Evolutionary conservation across 2,888 invertebrate genomes (phyloP).

Genomic region (Yponomeuta cagnagella): DNA sequence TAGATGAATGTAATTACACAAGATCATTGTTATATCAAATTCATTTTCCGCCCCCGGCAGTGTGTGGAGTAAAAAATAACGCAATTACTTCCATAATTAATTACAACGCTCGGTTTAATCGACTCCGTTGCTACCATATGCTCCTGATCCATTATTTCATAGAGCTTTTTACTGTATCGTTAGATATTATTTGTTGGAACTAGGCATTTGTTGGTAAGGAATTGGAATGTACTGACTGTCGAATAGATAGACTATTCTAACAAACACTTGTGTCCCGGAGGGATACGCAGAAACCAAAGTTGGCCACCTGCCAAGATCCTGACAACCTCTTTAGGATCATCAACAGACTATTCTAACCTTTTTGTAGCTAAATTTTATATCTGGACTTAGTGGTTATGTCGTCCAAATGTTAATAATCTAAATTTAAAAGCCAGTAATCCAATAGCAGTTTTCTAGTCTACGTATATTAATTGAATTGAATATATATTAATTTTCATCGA

Average conservation of each 20-base stretch:
- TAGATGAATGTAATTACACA: slow-evolving; percentile 53
- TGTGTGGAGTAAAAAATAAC: slow-evolving; percentile 49
- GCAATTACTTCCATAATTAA: slow-evolving; percentile 67
- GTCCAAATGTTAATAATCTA: no score
- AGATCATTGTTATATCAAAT: slow-evolving; percentile 51
- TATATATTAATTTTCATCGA: not conserved
- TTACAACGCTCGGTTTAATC: slow-evolving; percentile 49
- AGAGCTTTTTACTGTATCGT: slow-evolving; percentile 40
- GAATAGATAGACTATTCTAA: no score
- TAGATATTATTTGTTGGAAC: not conserved
- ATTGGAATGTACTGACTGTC: not conserved
- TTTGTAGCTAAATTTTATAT: no score
- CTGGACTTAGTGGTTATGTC: no score
- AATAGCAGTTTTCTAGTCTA: not conserved
- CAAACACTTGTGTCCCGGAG: no score
- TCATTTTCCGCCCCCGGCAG: slow-evolving; percentile 49
- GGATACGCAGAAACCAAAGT: no score
- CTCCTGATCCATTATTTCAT: slow-evolving; percentile 54
- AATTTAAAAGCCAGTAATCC: not conserved
- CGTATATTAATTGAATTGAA: not conserved
- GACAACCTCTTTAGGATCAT: no score
- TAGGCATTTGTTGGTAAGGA: not conserved
- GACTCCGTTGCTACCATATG: slow-evolving; percentile 56
- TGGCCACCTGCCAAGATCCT: no score
- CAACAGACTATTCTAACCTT: not conserved